Conservation (phyloP, 2,888 invertebrate species). For the Ashinkailepas kermadecensis region DNA sequence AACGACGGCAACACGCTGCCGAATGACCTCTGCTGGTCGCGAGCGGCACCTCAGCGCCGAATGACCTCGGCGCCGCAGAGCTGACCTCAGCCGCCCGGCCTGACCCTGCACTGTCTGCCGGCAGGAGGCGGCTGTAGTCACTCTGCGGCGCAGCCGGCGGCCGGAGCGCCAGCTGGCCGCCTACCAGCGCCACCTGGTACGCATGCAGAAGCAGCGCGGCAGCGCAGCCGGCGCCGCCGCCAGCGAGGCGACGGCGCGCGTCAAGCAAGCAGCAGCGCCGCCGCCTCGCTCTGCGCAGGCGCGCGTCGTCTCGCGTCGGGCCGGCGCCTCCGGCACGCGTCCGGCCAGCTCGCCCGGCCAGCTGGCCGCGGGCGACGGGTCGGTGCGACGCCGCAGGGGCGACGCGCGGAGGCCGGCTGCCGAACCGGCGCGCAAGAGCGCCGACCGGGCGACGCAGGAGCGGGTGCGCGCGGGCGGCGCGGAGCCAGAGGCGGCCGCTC, state of each 20-base stretch:
- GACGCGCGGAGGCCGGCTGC: no score
- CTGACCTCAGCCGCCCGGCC: neutral
- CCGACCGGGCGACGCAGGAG: neutral
- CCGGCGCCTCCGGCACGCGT: neutral
- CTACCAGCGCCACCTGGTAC: slow-evolving; percentile 22
- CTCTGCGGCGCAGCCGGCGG: slow-evolving; percentile 1
- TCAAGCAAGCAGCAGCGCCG: neutral
- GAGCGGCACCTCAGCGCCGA: no score
- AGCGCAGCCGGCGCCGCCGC: neutral
- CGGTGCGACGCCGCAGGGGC: no score
- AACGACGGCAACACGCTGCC: no score
- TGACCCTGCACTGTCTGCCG: neutral
- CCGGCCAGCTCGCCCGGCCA: neutral
- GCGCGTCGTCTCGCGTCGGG: neutral
- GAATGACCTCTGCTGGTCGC: no score
- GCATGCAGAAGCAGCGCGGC: slow-evolving; percentile 8
- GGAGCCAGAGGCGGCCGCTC: neutral
- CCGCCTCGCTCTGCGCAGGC: no score
- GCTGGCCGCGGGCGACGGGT: no score
- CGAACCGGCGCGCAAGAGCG: no score
- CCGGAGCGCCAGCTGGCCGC: slow-evolving; percentile 18
- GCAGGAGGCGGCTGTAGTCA: slow-evolving; percentile 20
- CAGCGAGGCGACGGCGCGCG: neutral
- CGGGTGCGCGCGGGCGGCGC: neutral
- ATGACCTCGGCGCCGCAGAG: neutral